phyloP scores from a whole-genome alignment of 2,888 invertebrate species.

The Fragum whitleyi region DNA sequence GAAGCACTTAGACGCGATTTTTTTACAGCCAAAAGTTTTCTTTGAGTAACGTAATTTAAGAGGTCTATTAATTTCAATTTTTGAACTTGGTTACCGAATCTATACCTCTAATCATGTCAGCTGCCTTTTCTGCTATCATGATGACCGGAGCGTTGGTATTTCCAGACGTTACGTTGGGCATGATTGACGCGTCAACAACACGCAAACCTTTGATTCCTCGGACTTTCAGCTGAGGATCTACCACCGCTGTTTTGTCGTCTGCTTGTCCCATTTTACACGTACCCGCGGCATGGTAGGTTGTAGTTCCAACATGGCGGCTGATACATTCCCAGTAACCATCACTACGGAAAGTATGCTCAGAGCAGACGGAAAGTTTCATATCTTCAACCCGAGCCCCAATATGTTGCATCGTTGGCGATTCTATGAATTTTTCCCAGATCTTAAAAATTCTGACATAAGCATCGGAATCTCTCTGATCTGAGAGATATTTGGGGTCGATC shows the following conservation, averaged over 20 bases:
- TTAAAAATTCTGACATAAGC: constrained; percentile 3
- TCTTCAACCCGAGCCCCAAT: constrained; percentile 33
- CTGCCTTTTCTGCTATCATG: constrained; percentile 31
- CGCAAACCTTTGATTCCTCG: constrained; percentile 11
- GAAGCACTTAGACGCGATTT: too few species aligned
- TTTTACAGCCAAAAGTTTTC: too few species aligned
- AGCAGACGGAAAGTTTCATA: constrained; percentile 20
- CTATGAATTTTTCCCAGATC: constrained; percentile 27
- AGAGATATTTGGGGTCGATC: constrained; percentile 11
- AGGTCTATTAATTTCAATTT: background rate
- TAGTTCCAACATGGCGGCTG: constrained; percentile 35
- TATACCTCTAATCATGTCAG: too few species aligned
- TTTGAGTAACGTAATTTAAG: too few species aligned
- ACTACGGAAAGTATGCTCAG: constrained; percentile 15
- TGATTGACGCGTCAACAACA: constrained; percentile 21
- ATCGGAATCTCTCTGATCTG: constrained; percentile 13
- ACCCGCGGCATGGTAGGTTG: constrained; percentile 38
- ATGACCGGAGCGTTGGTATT: constrained; percentile 19
- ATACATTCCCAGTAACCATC: constrained; percentile 57
- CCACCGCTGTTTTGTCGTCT: constrained; percentile 24
- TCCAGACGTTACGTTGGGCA: constrained; percentile 21
- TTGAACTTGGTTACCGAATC: background rate
- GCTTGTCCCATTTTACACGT: constrained; percentile 29
- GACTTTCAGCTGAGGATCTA: constrained; percentile 17
- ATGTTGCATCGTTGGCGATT: constrained; percentile 39